phyloP scores from a whole-genome alignment of 2,797 vertebrate species.

The Melanotaenia maccullochi region DNA sequence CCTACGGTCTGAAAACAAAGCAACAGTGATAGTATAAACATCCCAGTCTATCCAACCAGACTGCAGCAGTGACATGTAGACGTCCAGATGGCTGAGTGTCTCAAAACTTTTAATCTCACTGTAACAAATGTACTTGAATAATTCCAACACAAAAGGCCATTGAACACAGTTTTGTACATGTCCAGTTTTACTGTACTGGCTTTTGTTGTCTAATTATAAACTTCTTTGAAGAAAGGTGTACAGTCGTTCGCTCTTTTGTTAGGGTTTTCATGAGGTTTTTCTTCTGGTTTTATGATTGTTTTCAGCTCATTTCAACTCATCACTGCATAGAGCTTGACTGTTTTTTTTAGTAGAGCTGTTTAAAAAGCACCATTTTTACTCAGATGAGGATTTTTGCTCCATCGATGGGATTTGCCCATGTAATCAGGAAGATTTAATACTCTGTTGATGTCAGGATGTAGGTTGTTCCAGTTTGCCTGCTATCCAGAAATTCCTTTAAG shows the following conservation, averaged over 20 bases:
- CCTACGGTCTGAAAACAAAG: conserved; percentile 43
- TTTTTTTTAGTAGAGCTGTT: conserved; percentile 56
- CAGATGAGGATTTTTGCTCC: conserved; percentile 29
- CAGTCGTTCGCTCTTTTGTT: conserved; percentile 49
- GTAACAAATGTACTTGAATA: conserved; percentile 87
- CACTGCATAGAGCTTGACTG: conserved; percentile 51
- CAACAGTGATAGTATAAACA: conserved; percentile 47
- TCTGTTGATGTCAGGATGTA: conserved; percentile 78
- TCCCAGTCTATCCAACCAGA: conserved; percentile 59
- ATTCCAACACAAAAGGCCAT: conserved; percentile 80
- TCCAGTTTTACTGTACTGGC: conserved; percentile 79
- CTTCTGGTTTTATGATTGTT: conserved; percentile 55
- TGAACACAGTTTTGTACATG: conserved; percentile 80
- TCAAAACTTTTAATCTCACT: conserved; percentile 74
- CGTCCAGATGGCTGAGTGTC: conserved; percentile 58
- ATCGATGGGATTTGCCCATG: conserved; percentile 52
- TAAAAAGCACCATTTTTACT: conserved; percentile 47
- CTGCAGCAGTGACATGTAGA: conserved; percentile 57
- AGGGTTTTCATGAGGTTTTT: conserved; percentile 24
- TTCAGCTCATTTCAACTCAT: conserved; percentile 72
- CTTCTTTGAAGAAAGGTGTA: conserved; percentile 65
- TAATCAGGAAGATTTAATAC: conserved; percentile 69
- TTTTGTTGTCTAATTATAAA: conserved; percentile 70
- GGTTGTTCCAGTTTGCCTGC: conserved; percentile 51
- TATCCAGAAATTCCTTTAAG: conserved; percentile 47